phyloP scores from a whole-genome alignment of 2,797 vertebrate genomes.

The Pygocentrus nattereri region DNA sequence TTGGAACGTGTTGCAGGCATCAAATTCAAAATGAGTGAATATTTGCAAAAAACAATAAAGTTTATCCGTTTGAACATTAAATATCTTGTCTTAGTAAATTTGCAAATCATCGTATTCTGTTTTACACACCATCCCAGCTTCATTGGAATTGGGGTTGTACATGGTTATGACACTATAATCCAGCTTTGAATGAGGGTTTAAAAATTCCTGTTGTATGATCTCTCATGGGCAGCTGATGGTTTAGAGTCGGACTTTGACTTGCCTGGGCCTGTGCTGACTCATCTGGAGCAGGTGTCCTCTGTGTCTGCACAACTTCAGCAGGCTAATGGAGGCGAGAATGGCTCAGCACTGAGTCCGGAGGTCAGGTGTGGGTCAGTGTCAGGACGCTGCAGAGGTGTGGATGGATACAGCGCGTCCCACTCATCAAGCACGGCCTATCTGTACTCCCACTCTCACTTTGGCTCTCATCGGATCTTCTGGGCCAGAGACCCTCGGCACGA shows the following conservation, averaged over 20 bases:
- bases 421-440: conserved; percentile 62
- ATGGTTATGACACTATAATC: not conserved
- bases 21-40: too few relatives aligned
- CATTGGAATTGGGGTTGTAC: too few relatives aligned
- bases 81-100: too few relatives aligned
- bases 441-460: conserved; percentile 63
- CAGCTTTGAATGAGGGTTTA: not conserved
- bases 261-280: conserved; percentile 72
- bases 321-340: conserved; percentile 58
- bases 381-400: conserved; percentile 43
- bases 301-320: conserved; percentile 67
- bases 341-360: conserved; percentile 45
- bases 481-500: conserved; percentile 73
- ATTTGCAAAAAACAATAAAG: too few relatives aligned
- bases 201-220: not conserved
- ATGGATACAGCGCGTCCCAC: conserved; percentile 32
- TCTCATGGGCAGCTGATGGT: conserved; percentile 58
- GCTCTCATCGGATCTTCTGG: conserved; percentile 67
- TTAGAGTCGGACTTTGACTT: conserved; percentile 66
- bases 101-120: too few relatives aligned
- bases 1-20: too few relatives aligned
- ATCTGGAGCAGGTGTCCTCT: conserved; percentile 73
- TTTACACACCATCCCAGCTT: too few relatives aligned
- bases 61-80: too few relatives aligned
- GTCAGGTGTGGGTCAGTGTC: conserved; percentile 59